Evolutionary conservation across 37 sponge, comb jelly and placozoan genomes (phyloP).

Genomic region (Cladorhizidae sp.): DNA sequence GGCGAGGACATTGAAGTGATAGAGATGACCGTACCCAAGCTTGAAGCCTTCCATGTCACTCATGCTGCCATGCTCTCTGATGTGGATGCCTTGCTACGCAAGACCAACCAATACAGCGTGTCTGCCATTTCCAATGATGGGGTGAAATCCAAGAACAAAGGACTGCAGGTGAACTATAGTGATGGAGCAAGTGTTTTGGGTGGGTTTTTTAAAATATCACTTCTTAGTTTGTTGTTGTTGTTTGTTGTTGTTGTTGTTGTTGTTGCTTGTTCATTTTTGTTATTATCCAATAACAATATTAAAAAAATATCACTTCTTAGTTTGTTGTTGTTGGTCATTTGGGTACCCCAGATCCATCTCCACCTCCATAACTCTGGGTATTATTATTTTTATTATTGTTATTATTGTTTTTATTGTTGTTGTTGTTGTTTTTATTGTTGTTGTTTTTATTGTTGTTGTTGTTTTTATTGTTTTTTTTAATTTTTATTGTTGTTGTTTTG

Average conservation of each 20-base stretch:
- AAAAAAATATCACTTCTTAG: not conserved
- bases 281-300: not conserved
- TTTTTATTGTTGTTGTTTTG: not conserved
- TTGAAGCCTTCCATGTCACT: slow-evolving; percentile 38
- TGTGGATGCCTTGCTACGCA: slow-evolving; percentile 19
- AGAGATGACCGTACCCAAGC: slow-evolving; percentile 36
- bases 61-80: not conserved
- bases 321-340: not conserved
- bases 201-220: too few species aligned
- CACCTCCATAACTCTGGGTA: too few species aligned
- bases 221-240: too few species aligned
- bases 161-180: slow-evolving; percentile 35
- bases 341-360: too few species aligned
- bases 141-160: slow-evolving; percentile 20
- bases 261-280: too few species aligned
- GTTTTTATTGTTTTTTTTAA: not conserved
- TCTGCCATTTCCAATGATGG: slow-evolving; percentile 58
- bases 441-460: not conserved
- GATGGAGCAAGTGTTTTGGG: too few species aligned
- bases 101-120: slow-evolving; percentile 18
- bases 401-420: too few species aligned
- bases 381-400: too few species aligned
- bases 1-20: slow-evolving; percentile 56
- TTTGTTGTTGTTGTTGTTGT: too few species aligned
- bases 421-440: too few species aligned